These are phyloP conservation scores for Oncorhynchus clarkii DNA, from an alignment of 2,113 vertebrate genomes.

Conservation along the genomic window DNA sequence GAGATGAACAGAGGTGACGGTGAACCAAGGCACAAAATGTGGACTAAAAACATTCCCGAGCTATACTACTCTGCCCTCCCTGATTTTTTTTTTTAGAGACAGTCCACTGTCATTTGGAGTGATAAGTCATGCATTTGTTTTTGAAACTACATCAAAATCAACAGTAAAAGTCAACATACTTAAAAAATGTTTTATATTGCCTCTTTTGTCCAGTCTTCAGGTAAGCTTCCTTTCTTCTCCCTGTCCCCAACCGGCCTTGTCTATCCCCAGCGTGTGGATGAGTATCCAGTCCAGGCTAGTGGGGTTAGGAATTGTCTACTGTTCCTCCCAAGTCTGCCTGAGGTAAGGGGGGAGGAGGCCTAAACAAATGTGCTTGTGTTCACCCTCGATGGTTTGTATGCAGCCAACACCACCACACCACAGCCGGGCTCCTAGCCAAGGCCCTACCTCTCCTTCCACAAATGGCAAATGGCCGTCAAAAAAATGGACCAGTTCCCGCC, in stretches of 20 bases:
- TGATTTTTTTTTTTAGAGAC: neutral
- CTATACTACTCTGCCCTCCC: too few species aligned
- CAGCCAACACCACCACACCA: slow-evolving; percentile 58
- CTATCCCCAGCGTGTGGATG: slow-evolving; percentile 71
- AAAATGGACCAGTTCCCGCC: slow-evolving; percentile 71
- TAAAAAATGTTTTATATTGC: neutral
- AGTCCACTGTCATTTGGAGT: neutral
- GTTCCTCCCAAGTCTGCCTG: slow-evolving; percentile 53
- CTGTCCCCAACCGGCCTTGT: slow-evolving; percentile 43
- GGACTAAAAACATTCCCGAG: neutral
- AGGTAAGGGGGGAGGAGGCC: slow-evolving; percentile 40
- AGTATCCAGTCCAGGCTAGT: neutral
- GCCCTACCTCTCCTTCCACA: slow-evolving; percentile 54
- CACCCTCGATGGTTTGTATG: slow-evolving; percentile 79
- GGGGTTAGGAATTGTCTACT: neutral
- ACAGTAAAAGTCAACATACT: neutral
- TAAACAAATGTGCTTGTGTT: slow-evolving; percentile 78
- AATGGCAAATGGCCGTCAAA: slow-evolving; percentile 74
- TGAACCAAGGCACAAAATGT: neutral
- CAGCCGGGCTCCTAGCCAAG: slow-evolving; percentile 73
- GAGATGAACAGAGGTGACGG: slow-evolving; percentile 12
- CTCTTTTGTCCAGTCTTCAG: neutral
- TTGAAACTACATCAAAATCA: neutral
- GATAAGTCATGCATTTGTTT: too few species aligned
- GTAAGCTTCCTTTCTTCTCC: neutral